These are phyloP conservation scores for Lophochroa leadbeateri DNA, from an alignment of 2,113 vertebrate genomes.

Conservation along the genomic window DNA sequence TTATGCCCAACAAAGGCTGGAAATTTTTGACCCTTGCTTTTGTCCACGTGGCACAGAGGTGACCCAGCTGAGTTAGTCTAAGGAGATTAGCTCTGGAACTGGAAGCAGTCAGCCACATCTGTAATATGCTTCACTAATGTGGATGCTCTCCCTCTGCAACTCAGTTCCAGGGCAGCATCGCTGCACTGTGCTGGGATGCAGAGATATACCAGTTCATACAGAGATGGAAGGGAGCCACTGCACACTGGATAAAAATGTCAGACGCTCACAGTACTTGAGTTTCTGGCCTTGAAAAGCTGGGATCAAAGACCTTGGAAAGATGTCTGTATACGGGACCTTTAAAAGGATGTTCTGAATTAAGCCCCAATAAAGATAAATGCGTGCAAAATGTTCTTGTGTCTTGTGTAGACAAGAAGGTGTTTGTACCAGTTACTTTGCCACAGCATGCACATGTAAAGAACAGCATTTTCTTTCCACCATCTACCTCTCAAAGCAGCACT, in stretches of 20 bases:
- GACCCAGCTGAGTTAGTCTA: background rate
- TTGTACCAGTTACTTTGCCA: background rate
- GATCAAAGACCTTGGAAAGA: background rate
- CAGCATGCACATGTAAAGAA: too few relatives aligned
- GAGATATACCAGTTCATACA: background rate
- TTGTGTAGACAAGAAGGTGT: background rate
- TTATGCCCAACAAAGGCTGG: rapidly evolving
- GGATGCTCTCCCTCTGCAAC: background rate
- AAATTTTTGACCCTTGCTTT: background rate
- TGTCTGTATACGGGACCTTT: background rate
- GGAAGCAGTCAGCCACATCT: background rate
- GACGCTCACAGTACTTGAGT: background rate
- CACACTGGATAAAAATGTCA: background rate
- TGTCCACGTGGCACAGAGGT: background rate
- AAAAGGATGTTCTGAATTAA: background rate
- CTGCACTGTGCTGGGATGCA: rapidly evolving
- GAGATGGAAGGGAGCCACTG: background rate
- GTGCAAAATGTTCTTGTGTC: background rate
- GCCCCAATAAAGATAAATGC: background rate
- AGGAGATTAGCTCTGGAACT: background rate
- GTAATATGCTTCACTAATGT: background rate
- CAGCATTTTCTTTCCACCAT: too few relatives aligned
- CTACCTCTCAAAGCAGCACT: too few relatives aligned
- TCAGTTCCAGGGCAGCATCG: background rate
- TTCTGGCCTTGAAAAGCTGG: background rate